phyloP scores from a whole-genome alignment of 1,140 invertebrate species.

The Coenobita brevimanus region DNA sequence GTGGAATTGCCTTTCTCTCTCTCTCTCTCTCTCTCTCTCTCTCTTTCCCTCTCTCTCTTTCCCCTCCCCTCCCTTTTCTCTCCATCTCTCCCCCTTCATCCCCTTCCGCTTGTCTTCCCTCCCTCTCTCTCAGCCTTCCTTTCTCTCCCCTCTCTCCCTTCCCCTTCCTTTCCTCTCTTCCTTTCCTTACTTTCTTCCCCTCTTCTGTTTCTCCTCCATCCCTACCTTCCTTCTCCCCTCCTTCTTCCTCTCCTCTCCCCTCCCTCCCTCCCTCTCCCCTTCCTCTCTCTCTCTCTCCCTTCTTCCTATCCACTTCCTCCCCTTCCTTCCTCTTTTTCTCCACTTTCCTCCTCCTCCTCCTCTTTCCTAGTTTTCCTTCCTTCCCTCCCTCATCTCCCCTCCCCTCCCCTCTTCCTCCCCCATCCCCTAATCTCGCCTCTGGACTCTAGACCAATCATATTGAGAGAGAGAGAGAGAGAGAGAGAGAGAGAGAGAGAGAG shows the following conservation, averaged over 20 bases:
- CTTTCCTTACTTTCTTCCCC: not conserved
- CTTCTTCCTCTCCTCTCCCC: not conserved
- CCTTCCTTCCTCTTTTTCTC: not conserved
- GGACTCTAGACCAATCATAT: not conserved
- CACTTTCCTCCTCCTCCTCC: not conserved
- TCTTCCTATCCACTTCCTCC: not conserved
- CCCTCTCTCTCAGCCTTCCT: conserved; percentile 27
- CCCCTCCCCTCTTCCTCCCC: not conserved
- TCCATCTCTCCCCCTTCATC: not conserved
- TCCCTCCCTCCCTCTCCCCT: not conserved
- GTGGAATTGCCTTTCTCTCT: not conserved
- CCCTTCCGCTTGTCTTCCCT: not conserved
- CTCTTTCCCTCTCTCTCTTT: not conserved
- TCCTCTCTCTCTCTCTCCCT: not conserved
- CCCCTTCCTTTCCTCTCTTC: not conserved
- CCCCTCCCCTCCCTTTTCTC: not conserved
- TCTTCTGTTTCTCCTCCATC: not conserved
- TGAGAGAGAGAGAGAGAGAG: no score
- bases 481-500: not conserved
- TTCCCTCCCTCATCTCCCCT: no score
- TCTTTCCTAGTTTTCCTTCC: not conserved
- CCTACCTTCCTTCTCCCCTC: not conserved
- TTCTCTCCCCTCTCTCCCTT: conserved; percentile 18
- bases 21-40: not conserved
- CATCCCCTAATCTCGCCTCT: not conserved